Evolutionary conservation across 2,113 vertebrate genomes (phyloP).

Genomic region (Pseudolaguvia tuberculata): DNA sequence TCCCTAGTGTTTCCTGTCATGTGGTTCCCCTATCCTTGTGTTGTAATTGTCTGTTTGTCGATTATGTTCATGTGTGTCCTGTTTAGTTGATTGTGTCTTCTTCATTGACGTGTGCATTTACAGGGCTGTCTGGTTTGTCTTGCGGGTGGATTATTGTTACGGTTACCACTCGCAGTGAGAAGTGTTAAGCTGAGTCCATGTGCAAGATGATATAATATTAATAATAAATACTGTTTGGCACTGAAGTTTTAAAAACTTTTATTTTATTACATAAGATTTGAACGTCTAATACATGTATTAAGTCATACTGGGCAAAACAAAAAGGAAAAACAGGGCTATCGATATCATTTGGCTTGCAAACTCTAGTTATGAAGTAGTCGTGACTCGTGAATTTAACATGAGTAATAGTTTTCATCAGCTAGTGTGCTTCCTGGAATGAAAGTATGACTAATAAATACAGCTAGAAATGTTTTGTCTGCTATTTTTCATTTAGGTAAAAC

Average conservation of each 20-base stretch:
- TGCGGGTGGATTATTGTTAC: too few relatives aligned
- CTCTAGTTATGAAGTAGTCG: neutral
- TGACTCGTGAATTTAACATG: neutral
- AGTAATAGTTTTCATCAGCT: neutral
- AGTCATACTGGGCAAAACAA: neutral
- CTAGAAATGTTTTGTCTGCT: constrained; percentile 1
- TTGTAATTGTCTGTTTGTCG: too few relatives aligned
- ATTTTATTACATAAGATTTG: neutral
- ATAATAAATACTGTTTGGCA: too few relatives aligned
- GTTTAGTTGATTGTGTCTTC: too few relatives aligned
- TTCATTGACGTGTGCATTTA: too few relatives aligned
- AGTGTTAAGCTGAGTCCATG: too few relatives aligned
- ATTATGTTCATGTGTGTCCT: too few relatives aligned
- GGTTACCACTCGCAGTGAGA: too few relatives aligned
- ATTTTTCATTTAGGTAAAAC: neutral
- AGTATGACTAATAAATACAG: neutral
- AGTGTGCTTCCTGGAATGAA: neutral
- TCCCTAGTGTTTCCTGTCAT: too few relatives aligned
- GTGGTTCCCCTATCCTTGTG: too few relatives aligned
- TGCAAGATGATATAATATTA: neutral
- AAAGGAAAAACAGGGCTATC: neutral
- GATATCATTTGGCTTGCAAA: neutral
- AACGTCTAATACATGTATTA: neutral
- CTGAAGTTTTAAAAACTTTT: too few relatives aligned
- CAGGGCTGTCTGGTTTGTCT: too few relatives aligned